A percentile compares a stretch with the other conserved stretches of the same genome.
Conservation (phyloP, 1,140 invertebrate species). For the Neodiprion pinetum region DNA sequence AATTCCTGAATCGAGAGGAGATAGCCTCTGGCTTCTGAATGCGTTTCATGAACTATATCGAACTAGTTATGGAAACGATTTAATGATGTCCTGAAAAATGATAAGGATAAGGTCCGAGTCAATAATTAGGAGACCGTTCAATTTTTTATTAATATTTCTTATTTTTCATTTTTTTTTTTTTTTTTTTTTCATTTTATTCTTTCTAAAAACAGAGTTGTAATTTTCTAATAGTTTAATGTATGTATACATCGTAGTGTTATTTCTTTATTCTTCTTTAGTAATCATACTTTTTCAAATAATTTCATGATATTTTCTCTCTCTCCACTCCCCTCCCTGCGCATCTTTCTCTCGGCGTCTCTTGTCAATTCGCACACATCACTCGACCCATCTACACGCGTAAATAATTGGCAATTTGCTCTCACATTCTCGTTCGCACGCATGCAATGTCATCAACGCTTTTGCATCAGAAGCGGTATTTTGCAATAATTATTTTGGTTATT, state of each 20-base stretch:
- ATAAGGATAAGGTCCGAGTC: too few relatives aligned
- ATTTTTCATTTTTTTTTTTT: slow-evolving; percentile 19
- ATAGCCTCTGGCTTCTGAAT: too few relatives aligned
- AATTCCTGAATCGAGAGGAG: too few relatives aligned
- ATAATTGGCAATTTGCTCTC: background rate
- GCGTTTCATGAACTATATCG: too few relatives aligned
- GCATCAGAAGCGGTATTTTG: background rate
- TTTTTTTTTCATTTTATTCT: slow-evolving; percentile 37
- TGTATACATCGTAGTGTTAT: slow-evolving; percentile 53
- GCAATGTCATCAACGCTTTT: background rate
- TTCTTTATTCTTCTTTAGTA: slow-evolving; percentile 4
- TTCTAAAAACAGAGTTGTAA: slow-evolving; percentile 58
- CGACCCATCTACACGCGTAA: background rate
- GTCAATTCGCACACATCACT: background rate
- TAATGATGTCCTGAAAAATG: too few relatives aligned
- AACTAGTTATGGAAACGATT: too few relatives aligned
- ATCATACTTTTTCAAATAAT: background rate
- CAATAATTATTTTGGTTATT: slow-evolving; percentile 1
- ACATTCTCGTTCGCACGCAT: background rate
- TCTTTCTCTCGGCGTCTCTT: background rate
- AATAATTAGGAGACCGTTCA: too few relatives aligned
- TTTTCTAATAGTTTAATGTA: slow-evolving; percentile 52
- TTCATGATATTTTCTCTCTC: background rate
- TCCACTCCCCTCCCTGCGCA: background rate
- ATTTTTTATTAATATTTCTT: too few relatives aligned